phyloP scores from a whole-genome alignment of 2,797 vertebrate genomes.

The Pangasius macronema region DNA sequence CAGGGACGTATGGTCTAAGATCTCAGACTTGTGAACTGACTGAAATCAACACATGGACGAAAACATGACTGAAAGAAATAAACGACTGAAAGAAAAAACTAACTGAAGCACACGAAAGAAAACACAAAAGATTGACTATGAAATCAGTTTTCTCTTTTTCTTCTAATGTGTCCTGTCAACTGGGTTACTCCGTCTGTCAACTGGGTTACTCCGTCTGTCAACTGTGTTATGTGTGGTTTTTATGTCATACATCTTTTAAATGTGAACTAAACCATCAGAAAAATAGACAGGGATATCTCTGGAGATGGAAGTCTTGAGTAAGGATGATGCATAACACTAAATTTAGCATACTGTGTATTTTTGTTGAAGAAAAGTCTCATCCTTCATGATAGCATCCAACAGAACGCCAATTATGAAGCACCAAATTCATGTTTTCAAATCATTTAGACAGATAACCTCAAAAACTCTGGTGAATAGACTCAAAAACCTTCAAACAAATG shows the following conservation, averaged over 20 bases:
- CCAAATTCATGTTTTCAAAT: neutral
- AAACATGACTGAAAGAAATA: too few relatives aligned
- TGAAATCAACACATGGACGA: neutral
- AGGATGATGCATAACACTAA: neutral
- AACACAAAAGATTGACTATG: too few relatives aligned
- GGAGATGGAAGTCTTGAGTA: neutral
- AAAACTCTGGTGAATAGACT: too few relatives aligned
- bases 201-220: neutral
- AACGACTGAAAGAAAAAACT: too few relatives aligned
- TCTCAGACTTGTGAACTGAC: neutral
- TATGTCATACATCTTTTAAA: neutral
- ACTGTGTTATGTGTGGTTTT: neutral
- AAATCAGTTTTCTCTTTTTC: neutral
- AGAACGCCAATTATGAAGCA: neutral
- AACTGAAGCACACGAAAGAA: too few relatives aligned
- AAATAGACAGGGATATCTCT: neutral
- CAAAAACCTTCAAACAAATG: too few relatives aligned
- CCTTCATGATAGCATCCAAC: neutral
- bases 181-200: neutral
- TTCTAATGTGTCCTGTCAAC: neutral
- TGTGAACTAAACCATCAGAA: neutral
- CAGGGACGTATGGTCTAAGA: constrained; percentile 1
- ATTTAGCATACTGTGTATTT: neutral
- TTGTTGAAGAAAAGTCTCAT: neutral
- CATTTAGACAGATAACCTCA: neutral